These are phyloP conservation scores for Ectemnius cavifrons DNA, from an alignment of 2,888 invertebrate genomes.

Conservation along the genomic window DNA sequence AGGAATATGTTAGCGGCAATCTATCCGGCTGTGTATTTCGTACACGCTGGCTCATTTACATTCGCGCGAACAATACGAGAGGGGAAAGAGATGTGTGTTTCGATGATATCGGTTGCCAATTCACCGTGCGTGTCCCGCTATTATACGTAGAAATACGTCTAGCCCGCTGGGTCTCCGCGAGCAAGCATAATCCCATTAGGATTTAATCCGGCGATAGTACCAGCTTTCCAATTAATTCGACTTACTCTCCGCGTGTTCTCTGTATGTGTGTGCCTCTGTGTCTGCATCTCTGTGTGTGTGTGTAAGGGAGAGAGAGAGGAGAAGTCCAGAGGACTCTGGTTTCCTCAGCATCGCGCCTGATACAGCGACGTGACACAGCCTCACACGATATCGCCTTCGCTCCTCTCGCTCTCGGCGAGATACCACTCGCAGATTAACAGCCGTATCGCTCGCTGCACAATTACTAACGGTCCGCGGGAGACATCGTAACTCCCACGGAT, in stretches of 20 bases:
- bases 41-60: slow-evolving; percentile 26
- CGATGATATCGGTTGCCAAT: slow-evolving; percentile 32
- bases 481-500: slow-evolving; percentile 58
- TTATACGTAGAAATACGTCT: slow-evolving; percentile 29
- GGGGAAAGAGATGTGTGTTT: slow-evolving; percentile 13
- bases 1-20: slow-evolving; percentile 19
- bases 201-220: slow-evolving; percentile 10
- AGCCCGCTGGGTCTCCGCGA: slow-evolving; percentile 1
- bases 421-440: slow-evolving; percentile 52
- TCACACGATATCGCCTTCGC: slow-evolving; percentile 48
- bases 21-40: slow-evolving; percentile 12
- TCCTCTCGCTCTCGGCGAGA: slow-evolving; percentile 37
- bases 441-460: slow-evolving; percentile 53
- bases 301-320: too few species aligned
- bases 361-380: slow-evolving; percentile 31
- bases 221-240: slow-evolving; percentile 36
- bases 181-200: slow-evolving; percentile 28
- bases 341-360: too few species aligned
- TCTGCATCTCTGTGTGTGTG: too few species aligned
- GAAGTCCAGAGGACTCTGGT: too few species aligned
- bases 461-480: slow-evolving; percentile 57
- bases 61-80: slow-evolving; percentile 23
- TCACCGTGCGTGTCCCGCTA: slow-evolving; percentile 4
- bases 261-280: background rate
- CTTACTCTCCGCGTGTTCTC: slow-evolving; percentile 10